Conservation (phyloP, 2,888 invertebrate genomes). For the Smittia sp. region DNA sequence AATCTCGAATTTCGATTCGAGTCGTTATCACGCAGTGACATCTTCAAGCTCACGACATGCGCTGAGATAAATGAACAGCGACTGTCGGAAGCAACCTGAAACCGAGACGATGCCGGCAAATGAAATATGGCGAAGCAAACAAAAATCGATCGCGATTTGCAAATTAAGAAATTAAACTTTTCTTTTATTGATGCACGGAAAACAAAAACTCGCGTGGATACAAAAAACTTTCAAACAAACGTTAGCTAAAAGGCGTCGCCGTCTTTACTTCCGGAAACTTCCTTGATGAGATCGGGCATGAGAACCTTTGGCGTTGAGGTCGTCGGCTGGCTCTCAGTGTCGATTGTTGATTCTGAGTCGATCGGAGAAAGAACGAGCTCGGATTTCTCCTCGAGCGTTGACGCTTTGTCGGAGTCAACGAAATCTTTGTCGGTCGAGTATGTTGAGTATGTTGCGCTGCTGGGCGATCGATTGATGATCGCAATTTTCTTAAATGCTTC, state of each 20-base stretch:
- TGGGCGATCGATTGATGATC: conserved; percentile 13
- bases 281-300: not conserved
- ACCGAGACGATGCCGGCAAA: no score
- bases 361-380: not conserved
- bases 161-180: no score
- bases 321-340: not conserved
- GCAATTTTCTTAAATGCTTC: conserved; percentile 44
- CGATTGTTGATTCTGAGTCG: not conserved
- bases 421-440: conserved; percentile 28
- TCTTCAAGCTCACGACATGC: no score
- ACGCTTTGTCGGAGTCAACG: not conserved
- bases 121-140: no score
- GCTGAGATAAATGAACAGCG: no score
- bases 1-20: no score
- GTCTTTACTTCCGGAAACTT: not conserved
- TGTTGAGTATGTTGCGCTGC: not conserved
- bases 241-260: not conserved
- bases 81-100: no score
- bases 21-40: no score
- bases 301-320: conserved; percentile 20
- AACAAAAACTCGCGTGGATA: not conserved
- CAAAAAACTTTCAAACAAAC: not conserved
- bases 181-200: no score
- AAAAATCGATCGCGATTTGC: no score
- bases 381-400: not conserved